Base-by-base conservation (phyloP, 2,797 vertebrate genomes). In the Pelobates cultripes region DNA sequence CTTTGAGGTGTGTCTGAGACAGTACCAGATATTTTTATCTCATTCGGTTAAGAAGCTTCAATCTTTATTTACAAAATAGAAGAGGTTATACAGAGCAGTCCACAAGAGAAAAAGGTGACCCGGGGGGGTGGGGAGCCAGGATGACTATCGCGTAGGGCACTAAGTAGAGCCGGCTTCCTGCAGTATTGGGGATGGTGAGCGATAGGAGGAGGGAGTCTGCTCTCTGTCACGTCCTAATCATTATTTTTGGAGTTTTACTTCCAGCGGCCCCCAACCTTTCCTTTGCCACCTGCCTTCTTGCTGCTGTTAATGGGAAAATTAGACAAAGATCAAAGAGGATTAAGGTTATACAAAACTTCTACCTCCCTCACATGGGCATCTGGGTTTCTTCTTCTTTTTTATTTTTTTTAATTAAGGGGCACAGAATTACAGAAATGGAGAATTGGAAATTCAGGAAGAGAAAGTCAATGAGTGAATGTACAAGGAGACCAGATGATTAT, bases 231-330 rank as follows among this genome's bases (percentile, higher is more conserved):
- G 68, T 66, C 73, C 61, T 12, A 57, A 10, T 80, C 40, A 71
- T 77, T 51, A 3, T 43, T 42, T 14, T 53, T 57, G 13, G 41
- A 4, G 80, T 77, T 90, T 94, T 94, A 99, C 94, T 99, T 99
- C 94, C 98, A 97, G 94, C 98, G 97, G 84, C 98, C 97, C 0
- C 95, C 94, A 53, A 95, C 94, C 67, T 95, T 95, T 86, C 94
- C 94, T 86, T 95, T 95, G 86, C 91, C 84, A 3, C 94, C 95
- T 5, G 94, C 94, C 87, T 94, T 94, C 92, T 99, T 99, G 95
- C 99, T 99, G 96, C 97, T 99, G 93, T 97, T 97, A 87, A 73
- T 3, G 90, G 87, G 89, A 87, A 82, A 63, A 86, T 82, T 51
- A 14, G 74, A 88, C 85, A 73, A 14, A 0, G 60, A 12, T 88